Evolutionary conservation across 2,797 vertebrate species (phyloP).

Genomic region (Crenuchus spilurus): DNA sequence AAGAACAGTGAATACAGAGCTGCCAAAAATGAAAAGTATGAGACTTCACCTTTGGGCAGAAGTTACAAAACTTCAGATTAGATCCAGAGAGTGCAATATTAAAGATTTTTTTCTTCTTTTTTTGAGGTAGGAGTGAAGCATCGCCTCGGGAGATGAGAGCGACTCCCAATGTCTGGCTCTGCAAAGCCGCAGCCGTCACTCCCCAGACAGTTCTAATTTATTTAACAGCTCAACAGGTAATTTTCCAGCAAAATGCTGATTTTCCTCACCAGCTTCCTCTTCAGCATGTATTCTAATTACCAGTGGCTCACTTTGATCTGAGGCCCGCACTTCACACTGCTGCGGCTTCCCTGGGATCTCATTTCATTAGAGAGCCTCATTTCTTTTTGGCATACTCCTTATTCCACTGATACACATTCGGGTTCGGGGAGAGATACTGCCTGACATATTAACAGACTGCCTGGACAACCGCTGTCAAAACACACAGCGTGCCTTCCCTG

Average conservation of each 20-base stretch:
- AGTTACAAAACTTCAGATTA: conserved; percentile 61
- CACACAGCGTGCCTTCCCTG: conserved; percentile 41
- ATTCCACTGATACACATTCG: conserved; percentile 64
- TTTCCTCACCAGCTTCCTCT: conserved; percentile 66
- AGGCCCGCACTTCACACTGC: conserved; percentile 63
- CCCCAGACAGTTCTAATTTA: conserved; percentile 69
- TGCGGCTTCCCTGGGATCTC: conserved; percentile 60
- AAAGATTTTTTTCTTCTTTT: conserved; percentile 62
- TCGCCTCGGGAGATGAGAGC: conserved; percentile 66
- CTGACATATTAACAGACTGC: conserved; percentile 62
- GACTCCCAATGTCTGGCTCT: conserved; percentile 67
- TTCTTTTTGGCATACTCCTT: conserved; percentile 67
- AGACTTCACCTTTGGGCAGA: conserved; percentile 55
- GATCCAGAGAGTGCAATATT: conserved; percentile 62
- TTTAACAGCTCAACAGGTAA: conserved; percentile 77
- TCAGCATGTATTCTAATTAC: conserved; percentile 76
- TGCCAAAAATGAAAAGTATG: conserved; percentile 48
- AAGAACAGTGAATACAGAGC: conserved; percentile 43
- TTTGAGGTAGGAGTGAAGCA: conserved; percentile 44
- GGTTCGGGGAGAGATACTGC: conserved; percentile 61
- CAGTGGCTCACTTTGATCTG: conserved; percentile 72
- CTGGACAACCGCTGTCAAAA: conserved; percentile 57
- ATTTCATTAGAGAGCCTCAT: conserved; percentile 72
- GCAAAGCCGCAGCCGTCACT: conserved; percentile 54
- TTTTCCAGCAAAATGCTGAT: conserved; percentile 75